Conservation (phyloP, 2,888 invertebrate genomes). For the Diarsia rubi region DNA sequence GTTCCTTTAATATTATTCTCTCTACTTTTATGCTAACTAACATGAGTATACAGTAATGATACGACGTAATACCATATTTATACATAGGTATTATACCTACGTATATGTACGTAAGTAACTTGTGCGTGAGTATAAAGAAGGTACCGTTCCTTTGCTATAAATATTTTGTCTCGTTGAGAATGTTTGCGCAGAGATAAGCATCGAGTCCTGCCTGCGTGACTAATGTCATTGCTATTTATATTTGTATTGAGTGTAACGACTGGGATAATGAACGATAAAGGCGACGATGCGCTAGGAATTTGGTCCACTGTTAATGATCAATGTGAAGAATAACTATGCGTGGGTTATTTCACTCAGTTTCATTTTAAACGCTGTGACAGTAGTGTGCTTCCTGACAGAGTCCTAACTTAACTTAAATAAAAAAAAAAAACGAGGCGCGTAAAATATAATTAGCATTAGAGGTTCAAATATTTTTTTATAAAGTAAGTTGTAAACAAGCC, state of each 20-base stretch:
- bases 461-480: constrained; percentile 30
- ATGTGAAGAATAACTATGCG: constrained; percentile 73
- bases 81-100: too few relatives aligned
- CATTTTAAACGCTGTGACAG: constrained; percentile 69
- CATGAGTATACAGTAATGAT: neutral
- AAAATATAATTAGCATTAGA: neutral
- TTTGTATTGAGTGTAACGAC: constrained; percentile 80
- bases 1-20: constrained; percentile 11
- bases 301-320: constrained; percentile 77
- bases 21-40: neutral
- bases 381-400: constrained; percentile 51
- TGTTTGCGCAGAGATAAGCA: constrained; percentile 79
- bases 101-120: constrained; percentile 1
- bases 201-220: constrained; percentile 79
- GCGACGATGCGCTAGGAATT: constrained; percentile 80
- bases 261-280: constrained; percentile 82
- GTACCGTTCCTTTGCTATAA: constrained; percentile 45
- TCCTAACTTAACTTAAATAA: constrained; percentile 10
- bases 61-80: neutral
- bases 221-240: constrained; percentile 83
- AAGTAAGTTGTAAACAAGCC: constrained; percentile 18
- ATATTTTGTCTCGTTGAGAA: constrained; percentile 73
- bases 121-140: neutral
- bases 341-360: constrained; percentile 74
- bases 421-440: neutral